Percentiles rank a stretch among this genome's conserved stretches.
Conservation (phyloP, 2,888 invertebrate species). For the Arenicola marina region DNA sequence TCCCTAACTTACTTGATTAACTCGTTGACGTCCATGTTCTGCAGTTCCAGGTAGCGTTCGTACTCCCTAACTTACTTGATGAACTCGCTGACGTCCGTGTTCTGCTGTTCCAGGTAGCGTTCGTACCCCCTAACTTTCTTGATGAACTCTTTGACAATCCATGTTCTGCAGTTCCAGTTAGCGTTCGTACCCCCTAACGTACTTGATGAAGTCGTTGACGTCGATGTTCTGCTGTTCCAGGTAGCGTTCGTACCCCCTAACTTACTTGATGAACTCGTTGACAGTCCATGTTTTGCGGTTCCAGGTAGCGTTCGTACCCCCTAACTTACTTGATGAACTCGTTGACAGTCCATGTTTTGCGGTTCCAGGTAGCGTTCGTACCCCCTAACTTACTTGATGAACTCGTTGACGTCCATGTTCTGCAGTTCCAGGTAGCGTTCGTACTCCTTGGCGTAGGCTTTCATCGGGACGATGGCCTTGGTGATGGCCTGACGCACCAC, state of each 20-base stretch:
- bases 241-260: slow-evolving; percentile 71
- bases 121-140: slow-evolving; percentile 71
- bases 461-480: slow-evolving; percentile 73
- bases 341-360: too few relatives aligned
- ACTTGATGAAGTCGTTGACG: slow-evolving; percentile 73
- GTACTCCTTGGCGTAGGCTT: slow-evolving; percentile 75
- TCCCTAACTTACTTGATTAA: slow-evolving; percentile 77
- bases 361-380: too few relatives aligned
- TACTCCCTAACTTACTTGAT: slow-evolving; percentile 77
- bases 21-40: slow-evolving; percentile 68
- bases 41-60: slow-evolving; percentile 69
- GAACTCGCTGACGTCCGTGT: slow-evolving; percentile 70
- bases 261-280: too few relatives aligned
- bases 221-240: slow-evolving; percentile 69
- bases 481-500: slow-evolving; percentile 70
- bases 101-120: slow-evolving; percentile 69
- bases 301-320: too few relatives aligned
- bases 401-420: slow-evolving; percentile 69
- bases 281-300: too few relatives aligned
- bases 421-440: slow-evolving; percentile 70
- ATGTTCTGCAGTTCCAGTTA: slow-evolving; percentile 70
- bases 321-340: too few relatives aligned
- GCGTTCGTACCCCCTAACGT: slow-evolving; percentile 69
- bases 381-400: slow-evolving; percentile 75
- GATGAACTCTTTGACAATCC: slow-evolving; percentile 70